Conservation (phyloP, 1,140 invertebrate species). For the Onthophagus taurus region DNA sequence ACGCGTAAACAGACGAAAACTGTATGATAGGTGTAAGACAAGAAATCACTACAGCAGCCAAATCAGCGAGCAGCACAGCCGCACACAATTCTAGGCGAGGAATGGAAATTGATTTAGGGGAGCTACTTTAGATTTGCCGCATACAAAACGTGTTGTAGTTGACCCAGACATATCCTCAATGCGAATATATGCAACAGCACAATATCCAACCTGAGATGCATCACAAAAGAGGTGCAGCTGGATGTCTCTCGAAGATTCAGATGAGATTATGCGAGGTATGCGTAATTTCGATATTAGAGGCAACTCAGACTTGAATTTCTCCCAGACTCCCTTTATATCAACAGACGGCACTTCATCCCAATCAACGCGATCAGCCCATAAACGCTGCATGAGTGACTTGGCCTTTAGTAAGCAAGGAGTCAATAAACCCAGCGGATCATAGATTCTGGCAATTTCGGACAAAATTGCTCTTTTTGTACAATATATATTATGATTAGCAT, state of each 20-base stretch:
- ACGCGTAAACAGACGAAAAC: too few species aligned
- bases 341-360: slow-evolving; percentile 5
- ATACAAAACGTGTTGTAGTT: slow-evolving; percentile 17
- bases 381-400: slow-evolving; percentile 11
- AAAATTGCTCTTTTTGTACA: slow-evolving; percentile 10
- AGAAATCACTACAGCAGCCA: slow-evolving; percentile 15
- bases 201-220: slow-evolving; percentile 33
- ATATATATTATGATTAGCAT: slow-evolving; percentile 1
- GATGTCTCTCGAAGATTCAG: not conserved
- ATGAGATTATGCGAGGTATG: not conserved
- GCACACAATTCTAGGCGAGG: slow-evolving; percentile 31
- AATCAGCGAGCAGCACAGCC: slow-evolving; percentile 25
- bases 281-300: not conserved
- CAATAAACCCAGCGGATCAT: slow-evolving; percentile 14
- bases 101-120: slow-evolving; percentile 27
- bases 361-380: slow-evolving; percentile 7
- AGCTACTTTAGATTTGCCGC: slow-evolving; percentile 29
- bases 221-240: slow-evolving; percentile 34
- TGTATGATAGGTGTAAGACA: too few species aligned
- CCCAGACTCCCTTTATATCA: not conserved
- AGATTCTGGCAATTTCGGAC: slow-evolving; percentile 11
- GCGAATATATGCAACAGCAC: slow-evolving; percentile 31
- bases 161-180: not conserved
- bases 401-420: slow-evolving; percentile 2
- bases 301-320: not conserved